These are phyloP conservation scores for Solea senegalensis DNA, from an alignment of 2,113 vertebrate genomes.

Conservation along the genomic window DNA sequence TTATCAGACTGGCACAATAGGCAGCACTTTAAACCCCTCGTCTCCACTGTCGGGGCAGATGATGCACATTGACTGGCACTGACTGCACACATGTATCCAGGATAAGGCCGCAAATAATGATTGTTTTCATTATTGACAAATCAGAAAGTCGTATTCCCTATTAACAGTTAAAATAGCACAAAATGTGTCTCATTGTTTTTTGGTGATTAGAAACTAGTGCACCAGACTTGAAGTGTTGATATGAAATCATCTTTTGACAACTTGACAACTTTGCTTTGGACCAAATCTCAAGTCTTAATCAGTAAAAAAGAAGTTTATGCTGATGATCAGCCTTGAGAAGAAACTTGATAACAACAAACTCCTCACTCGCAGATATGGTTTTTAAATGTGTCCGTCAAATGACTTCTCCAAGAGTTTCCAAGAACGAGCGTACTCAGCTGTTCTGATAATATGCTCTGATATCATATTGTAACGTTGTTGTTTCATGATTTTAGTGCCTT, in stretches of 20 bases:
- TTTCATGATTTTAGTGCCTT: not conserved
- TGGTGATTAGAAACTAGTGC: not conserved
- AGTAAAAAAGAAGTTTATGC: not conserved
- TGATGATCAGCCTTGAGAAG: not conserved
- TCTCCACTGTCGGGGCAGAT: slow-evolving; percentile 48
- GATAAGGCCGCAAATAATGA: slow-evolving; percentile 27
- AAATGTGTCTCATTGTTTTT: slow-evolving; percentile 13
- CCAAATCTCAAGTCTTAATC: no score
- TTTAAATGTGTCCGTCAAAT: no score
- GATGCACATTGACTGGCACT: slow-evolving; percentile 42
- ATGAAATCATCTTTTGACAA: not conserved
- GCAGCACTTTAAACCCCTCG: slow-evolving; percentile 60
- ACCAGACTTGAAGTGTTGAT: not conserved
- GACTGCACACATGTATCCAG: slow-evolving; percentile 56
- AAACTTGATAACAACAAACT: no score
- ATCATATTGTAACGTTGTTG: not conserved
- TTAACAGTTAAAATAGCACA: slow-evolving; percentile 27
- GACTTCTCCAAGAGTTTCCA: no score
- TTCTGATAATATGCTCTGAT: not conserved
- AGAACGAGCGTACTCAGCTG: no score
- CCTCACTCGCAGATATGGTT: no score
- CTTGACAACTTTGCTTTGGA: no score
- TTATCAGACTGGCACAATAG: slow-evolving; percentile 69
- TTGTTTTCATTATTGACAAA: slow-evolving; percentile 34
- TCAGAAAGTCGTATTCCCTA: slow-evolving; percentile 24